Evolutionary conservation across 2,888 invertebrate genomes (phyloP).

Genomic region (Holacanthella duospinosa): DNA sequence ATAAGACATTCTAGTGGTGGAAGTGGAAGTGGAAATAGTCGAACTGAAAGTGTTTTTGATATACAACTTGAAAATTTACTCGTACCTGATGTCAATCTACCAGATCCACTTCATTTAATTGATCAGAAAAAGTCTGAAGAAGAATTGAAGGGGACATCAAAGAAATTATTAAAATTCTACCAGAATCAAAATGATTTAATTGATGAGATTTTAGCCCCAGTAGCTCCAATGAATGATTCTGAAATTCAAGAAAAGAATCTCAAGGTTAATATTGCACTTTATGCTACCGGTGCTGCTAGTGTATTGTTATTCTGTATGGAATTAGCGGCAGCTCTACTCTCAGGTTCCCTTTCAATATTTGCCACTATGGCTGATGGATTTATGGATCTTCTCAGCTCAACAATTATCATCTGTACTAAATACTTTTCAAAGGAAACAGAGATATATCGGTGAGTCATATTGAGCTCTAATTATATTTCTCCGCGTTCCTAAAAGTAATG

Average conservation of each 20-base stretch:
- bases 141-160: neutral
- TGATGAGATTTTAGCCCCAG: constrained; percentile 6
- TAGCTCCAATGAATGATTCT: neutral
- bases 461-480: too few species aligned
- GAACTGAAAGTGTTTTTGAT: neutral
- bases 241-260: neutral
- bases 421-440: constrained; percentile 5
- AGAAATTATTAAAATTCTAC: constrained; percentile 11
- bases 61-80: neutral
- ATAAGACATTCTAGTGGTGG: neutral
- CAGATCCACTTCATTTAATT: neutral
- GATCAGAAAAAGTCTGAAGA: neutral
- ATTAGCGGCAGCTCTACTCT: constrained; percentile 8
- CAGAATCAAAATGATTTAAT: constrained; percentile 9
- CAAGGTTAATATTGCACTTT: constrained; percentile 11
- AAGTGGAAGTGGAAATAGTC: neutral
- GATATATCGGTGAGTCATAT: too few species aligned
- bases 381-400: constrained; percentile 9
- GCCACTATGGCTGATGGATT: constrained; percentile 13
- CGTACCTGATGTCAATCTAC: neutral
- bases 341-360: constrained; percentile 11
- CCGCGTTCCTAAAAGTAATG: too few species aligned
- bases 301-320: constrained; percentile 5
- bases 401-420: constrained; percentile 5
- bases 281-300: constrained; percentile 6